phyloP scores from a whole-genome alignment of 2,797 vertebrate species.

The Etheostoma nigrum region DNA sequence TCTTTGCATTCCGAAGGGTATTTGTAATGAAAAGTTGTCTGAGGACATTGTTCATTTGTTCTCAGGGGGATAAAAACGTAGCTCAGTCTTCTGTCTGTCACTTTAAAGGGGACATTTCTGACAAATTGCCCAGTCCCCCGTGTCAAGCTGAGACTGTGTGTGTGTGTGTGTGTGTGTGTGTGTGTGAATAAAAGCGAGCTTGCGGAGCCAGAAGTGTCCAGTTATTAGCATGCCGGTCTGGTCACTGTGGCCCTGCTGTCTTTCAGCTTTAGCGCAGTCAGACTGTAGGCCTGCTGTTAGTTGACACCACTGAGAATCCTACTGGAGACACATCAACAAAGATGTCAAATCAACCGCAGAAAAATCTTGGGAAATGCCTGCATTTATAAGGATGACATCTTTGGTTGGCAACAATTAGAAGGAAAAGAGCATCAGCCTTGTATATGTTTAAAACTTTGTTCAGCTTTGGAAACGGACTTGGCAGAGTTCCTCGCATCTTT shows the following conservation, averaged over 20 bases:
- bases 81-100: conserved; percentile 58
- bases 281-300: conserved; percentile 50
- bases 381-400: neutral
- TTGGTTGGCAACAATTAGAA: conserved; percentile 15
- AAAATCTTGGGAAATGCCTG: conserved; percentile 8
- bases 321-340: conserved; percentile 36
- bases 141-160: conserved; percentile 69
- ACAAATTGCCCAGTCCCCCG: conserved; percentile 59
- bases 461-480: conserved; percentile 48
- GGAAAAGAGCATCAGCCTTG: conserved; percentile 16
- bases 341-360: conserved; percentile 11
- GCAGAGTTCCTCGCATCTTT: conserved; percentile 47
- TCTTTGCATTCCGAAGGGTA: conserved; percentile 12
- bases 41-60: conserved; percentile 49
- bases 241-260: conserved; percentile 53
- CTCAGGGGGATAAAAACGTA: conserved; percentile 34
- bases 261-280: conserved; percentile 47
- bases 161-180: conserved; percentile 37
- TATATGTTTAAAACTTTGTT: conserved; percentile 4
- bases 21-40: conserved; percentile 24
- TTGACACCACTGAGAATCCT: conserved; percentile 23
- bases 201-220: conserved; percentile 64
- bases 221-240: conserved; percentile 76
- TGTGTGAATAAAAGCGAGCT: conserved; percentile 67
- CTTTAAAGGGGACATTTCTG: conserved; percentile 67